Base-by-base conservation (phyloP, 2,113 vertebrate genomes). In the Thymallus thymallus region DNA sequence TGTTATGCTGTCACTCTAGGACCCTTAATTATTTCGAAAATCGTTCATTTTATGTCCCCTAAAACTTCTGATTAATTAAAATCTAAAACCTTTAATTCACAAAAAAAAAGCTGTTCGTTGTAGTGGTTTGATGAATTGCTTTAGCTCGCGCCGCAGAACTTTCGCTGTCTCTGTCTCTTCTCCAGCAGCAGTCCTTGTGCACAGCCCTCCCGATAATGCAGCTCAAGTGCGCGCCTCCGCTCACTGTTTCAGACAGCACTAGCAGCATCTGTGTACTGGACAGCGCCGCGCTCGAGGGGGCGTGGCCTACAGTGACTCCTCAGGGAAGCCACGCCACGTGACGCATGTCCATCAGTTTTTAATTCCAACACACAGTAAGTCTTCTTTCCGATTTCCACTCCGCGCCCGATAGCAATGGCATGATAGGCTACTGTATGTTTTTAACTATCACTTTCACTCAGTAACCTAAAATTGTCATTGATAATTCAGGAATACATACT, bases 141-240 rank as follows among this genome's bases (percentile, higher is more conserved):
- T 66, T 55, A 75, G 48, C 60, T 75, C 35, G 58, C 41, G 81
- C 79, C 9, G 63, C 32, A 77, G 62, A 91, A 92, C 85, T 91
- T 91, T 89, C 66, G 41, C 71, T 79, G 60, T 77, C 79, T 84
- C 79, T 83, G 55, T 77, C 76, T 80, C 48, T 78, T 72, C 83
- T 82, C 82, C 73, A 83, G 80, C 84, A 83, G 81, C 82, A 62
- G 81, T 80, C 67, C 84, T 86, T 76, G 77, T 84, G 84, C 35
- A 0, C 9, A 41, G 10, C 83, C 74, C 75, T 69, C 51, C 22
- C 7, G 14, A 12, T 80, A 14, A 76, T 70, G 65, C 85, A 76
- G 80, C 76, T 84, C 84, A 84, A 84, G 86, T 80, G 79, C 90
- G 90, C 86, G 79, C 77, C 81, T 76, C 81, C 81, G 56, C 69